Conservation (phyloP, 1,140 invertebrate genomes). For the Samia ricini region DNA sequence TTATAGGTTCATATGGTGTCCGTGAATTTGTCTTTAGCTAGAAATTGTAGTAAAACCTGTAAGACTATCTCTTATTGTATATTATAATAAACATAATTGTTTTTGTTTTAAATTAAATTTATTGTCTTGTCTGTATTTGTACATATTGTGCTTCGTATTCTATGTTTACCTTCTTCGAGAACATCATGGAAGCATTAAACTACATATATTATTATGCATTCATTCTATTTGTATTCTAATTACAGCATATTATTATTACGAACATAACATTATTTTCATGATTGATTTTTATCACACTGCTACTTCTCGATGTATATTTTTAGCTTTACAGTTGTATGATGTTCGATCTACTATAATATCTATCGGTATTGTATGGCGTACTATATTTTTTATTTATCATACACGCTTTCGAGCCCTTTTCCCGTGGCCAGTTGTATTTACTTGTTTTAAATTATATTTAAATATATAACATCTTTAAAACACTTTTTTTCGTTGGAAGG, state of each 20-base stretch:
- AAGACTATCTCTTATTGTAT: no score
- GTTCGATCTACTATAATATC: background rate
- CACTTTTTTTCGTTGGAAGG: no score
- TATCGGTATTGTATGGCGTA: background rate
- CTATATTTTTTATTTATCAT: constrained; percentile 28
- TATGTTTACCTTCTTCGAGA: background rate
- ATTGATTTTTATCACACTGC: background rate
- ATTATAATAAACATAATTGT: no score
- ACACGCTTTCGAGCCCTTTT: constrained; percentile 18
- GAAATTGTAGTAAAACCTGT: no score
- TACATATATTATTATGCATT: background rate
- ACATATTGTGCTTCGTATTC: background rate
- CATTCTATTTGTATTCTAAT: background rate
- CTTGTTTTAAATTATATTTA: background rate
- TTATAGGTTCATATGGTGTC: no score
- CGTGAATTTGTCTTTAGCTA: no score
- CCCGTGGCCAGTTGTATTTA: constrained; percentile 45
- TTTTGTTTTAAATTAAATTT: background rate
- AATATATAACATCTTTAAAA: background rate
- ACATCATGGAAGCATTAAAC: background rate
- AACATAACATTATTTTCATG: no score
- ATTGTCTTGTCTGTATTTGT: background rate
- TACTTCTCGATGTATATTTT: background rate
- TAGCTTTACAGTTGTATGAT: background rate
- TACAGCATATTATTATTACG: background rate